Percentiles rank a stretch among this genome's conserved stretches.
phyloP scores from a whole-genome alignment of 2,888 invertebrate genomes.

The Drosophila koepferae region DNA sequence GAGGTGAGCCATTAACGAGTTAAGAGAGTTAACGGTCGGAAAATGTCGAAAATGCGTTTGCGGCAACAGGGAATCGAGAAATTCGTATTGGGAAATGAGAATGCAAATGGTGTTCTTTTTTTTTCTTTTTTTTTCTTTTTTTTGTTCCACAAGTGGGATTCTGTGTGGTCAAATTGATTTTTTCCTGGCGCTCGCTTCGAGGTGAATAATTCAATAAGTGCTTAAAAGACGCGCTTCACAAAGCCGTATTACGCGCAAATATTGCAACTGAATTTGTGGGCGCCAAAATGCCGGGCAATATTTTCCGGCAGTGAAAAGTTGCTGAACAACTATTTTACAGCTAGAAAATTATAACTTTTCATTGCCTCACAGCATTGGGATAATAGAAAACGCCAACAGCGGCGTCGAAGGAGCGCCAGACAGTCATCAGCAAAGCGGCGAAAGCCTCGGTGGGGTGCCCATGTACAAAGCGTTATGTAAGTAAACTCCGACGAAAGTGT shows the following conservation, averaged over 20 bases:
- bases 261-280: slow-evolving; percentile 36
- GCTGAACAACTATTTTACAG: slow-evolving; percentile 37
- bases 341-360: slow-evolving; percentile 47
- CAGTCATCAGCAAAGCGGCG: slow-evolving; percentile 18
- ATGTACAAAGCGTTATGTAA: slow-evolving; percentile 20
- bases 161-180: slow-evolving; percentile 68
- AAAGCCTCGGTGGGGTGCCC: background rate
- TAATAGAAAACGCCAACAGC: slow-evolving; percentile 35
- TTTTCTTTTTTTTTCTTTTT: background rate
- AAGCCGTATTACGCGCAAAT: slow-evolving; percentile 13
- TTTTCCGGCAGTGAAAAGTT: slow-evolving; percentile 13
- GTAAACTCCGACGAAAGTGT: slow-evolving; percentile 45
- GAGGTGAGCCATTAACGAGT: slow-evolving; percentile 52
- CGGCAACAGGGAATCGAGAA: slow-evolving; percentile 7
- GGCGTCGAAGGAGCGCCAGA: background rate
- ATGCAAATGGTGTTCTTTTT: slow-evolving; percentile 4
- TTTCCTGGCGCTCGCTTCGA: slow-evolving; percentile 51
- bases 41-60: slow-evolving; percentile 33
- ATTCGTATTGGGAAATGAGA: slow-evolving; percentile 15
- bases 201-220: slow-evolving; percentile 41
- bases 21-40: slow-evolving; percentile 38
- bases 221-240: slow-evolving; percentile 20
- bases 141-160: slow-evolving; percentile 33
- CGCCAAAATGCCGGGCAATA: slow-evolving; percentile 25
- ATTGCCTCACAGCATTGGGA: slow-evolving; percentile 28